Evolutionary conservation across 2,113 vertebrate species (phyloP).

Genomic region (Tamias sibiricus): DNA sequence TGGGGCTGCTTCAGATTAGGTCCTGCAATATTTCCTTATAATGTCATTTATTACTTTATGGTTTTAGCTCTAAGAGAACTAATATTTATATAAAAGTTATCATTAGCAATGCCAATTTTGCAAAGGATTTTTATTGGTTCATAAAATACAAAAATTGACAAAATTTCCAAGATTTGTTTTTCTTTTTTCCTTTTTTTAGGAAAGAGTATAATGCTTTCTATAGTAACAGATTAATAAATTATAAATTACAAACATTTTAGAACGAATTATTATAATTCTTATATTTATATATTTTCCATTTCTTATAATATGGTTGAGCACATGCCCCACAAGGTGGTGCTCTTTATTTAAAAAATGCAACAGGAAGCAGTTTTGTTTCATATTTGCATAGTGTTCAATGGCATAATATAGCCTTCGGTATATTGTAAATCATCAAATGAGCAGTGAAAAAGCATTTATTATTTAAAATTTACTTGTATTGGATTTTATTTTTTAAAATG

Average conservation of each 20-base stretch:
- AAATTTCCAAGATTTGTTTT: neutral
- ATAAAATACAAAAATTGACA: neutral
- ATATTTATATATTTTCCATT: neutral
- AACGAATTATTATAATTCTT: neutral
- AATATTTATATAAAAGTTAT: neutral
- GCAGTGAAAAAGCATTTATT: neutral
- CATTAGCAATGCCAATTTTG: neutral
- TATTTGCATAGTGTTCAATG: neutral
- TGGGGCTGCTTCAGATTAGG: too few species aligned
- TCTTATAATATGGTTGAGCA: neutral
- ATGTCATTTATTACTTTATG: neutral
- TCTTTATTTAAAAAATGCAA: slow-evolving; percentile 77
- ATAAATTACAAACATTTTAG: neutral
- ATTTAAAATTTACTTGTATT: neutral
- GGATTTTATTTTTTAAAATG: neutral
- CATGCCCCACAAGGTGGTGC: slow-evolving; percentile 84
- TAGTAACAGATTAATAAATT: neutral
- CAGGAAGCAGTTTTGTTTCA: neutral
- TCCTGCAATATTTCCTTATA: neutral
- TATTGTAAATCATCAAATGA: neutral
- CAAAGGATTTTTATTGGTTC: neutral
- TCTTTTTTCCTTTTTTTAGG: neutral
- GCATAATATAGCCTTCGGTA: neutral
- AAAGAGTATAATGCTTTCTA: neutral
- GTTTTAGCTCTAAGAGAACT: neutral